Evolutionary conservation across 1,140 invertebrate species (phyloP), one percentile per base, ranked within the genome.

Genomic region (Drosophila nannoptera): DNA sequence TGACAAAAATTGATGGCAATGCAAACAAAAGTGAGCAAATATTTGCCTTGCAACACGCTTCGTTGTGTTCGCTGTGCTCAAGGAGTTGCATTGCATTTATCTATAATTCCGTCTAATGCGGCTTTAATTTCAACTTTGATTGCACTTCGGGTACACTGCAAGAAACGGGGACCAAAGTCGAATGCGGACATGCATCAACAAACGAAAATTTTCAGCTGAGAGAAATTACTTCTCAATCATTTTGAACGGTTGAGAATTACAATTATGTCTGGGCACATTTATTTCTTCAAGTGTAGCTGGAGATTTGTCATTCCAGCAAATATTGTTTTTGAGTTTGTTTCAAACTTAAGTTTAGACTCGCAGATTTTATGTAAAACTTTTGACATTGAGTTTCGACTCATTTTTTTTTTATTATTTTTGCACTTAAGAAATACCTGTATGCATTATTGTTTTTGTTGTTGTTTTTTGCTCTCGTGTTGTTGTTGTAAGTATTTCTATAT

Each of bases 1-100:
- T 84, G 77, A 65, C 82, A 80, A 76, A 86, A 86, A 84, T 86
- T 84, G 77, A 83, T 87, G 71, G 65, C 75, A 87, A 87, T 71
- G 72, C 84, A 87, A 86, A 84, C 80, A 84, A 76, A 86, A 76
- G 76, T 7, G 63, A 59, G 69, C 72, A 87, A 82, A 87, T 87
- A 87, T 87, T 87, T 87, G 75, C 77, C 73, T 73, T 77, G 73
- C 40, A 43, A 43, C 40, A 43, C 12, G 40, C 14, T 43, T 43
- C 7, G 40, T 43, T 14, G 40, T 67, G 32, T 45, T 45, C 49
- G 9, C 32, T 49, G 38, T 32, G 5, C 53, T 66, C 54, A 71
- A 71, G 68, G 54, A 50, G 55, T 55, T 67, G 80, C 75, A 69
- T 80, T 75, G 65, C 49, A 73, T 75, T 84, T 83, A 73, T 74